Evolutionary conservation across 1,140 invertebrate genomes (phyloP).

Genomic region (Stegodyphus dumicola): DNA sequence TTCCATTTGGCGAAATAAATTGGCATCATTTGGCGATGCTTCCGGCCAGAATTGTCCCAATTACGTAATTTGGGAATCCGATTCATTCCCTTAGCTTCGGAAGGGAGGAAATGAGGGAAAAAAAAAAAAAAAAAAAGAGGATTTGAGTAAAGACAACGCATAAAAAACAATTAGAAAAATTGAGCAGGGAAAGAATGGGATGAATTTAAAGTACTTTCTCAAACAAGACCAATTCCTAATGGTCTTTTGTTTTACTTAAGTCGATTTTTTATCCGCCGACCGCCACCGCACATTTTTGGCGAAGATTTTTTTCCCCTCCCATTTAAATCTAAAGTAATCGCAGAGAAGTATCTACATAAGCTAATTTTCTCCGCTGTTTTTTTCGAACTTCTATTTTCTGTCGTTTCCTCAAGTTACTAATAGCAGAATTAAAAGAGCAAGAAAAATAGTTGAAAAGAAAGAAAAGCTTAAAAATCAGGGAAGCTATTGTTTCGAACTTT

Average conservation of each 20-base stretch:
- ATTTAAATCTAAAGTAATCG: constrained; percentile 43
- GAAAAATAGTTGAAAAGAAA: not conserved
- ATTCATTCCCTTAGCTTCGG: constrained; percentile 28
- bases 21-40: constrained; percentile 18
- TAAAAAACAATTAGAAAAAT: constrained; percentile 55
- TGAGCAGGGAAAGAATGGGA: constrained; percentile 25
- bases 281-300: no score
- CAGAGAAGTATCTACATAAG: constrained; percentile 38
- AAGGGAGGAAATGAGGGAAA: not conserved
- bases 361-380: constrained; percentile 33
- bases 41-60: constrained; percentile 2
- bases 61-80: constrained; percentile 48
- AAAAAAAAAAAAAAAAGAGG: constrained; percentile 12
- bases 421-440: not conserved
- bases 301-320: not conserved
- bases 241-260: constrained; percentile 27
- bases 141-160: constrained; percentile 23
- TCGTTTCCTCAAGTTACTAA: not conserved
- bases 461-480: not conserved
- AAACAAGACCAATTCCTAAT: constrained; percentile 54
- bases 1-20: constrained; percentile 6
- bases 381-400: not conserved
- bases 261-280: not conserved
- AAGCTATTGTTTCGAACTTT: not conserved
- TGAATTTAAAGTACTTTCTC: constrained; percentile 54